Conservation (phyloP, 1,140 invertebrate species). For the Drosophila pectinifera region DNA sequence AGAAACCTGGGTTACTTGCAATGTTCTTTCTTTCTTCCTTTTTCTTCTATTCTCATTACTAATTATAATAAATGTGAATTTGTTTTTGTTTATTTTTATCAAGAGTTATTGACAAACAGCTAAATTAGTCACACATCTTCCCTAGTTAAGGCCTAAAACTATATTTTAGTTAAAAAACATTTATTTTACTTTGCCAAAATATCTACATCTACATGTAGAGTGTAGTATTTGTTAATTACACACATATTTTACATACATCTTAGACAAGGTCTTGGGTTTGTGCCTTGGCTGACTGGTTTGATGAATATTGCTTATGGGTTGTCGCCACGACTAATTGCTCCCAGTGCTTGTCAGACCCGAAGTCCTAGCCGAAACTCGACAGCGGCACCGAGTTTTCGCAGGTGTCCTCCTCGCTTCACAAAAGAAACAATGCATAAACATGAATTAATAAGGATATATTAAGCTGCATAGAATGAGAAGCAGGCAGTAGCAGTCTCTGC, state of each 20-base stretch:
- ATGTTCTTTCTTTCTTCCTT: too few relatives aligned
- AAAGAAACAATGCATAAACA: too few relatives aligned
- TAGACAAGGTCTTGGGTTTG: constrained; percentile 1
- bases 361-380: constrained; percentile 51
- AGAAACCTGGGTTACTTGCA: neutral
- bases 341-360: neutral
- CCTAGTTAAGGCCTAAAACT: neutral
- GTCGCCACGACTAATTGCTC: constrained; percentile 5
- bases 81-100: neutral
- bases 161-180: neutral
- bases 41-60: neutral
- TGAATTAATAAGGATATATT: too few relatives aligned
- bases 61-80: neutral
- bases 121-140: too few relatives aligned
- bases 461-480: too few relatives aligned
- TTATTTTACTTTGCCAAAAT: neutral
- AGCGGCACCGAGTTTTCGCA: constrained; percentile 69
- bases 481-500: too few relatives aligned
- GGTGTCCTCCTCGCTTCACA: constrained; percentile 74
- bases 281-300: constrained; percentile 18
- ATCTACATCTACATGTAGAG: neutral
- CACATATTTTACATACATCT: constrained; percentile 1
- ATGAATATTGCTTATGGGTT: neutral
- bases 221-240: neutral
- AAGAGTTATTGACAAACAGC: neutral